Evolutionary conservation across 2,888 invertebrate genomes (phyloP).

Genomic region (Sinelater perroti): DNA sequence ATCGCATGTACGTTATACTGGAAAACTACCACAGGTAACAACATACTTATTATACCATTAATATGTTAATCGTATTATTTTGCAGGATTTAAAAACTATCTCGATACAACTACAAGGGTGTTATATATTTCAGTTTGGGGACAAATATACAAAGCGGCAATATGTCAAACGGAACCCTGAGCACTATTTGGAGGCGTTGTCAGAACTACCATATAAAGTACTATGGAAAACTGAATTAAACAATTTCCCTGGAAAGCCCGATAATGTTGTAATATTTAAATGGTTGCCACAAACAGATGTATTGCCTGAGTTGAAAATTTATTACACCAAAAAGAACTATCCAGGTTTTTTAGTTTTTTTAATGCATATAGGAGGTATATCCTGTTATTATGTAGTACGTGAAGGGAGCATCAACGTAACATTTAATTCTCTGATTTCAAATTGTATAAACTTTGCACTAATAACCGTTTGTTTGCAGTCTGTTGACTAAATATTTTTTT

Average conservation of each 20-base stretch:
- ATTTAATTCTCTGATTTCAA: too few species aligned
- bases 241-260: conserved; percentile 47
- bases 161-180: conserved; percentile 50
- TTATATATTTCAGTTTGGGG: conserved; percentile 60
- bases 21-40: not conserved
- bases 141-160: conserved; percentile 55
- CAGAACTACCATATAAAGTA: conserved; percentile 58
- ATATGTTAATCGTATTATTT: too few species aligned
- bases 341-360: too few species aligned
- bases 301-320: conserved; percentile 52
- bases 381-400: too few species aligned
- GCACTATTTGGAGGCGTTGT: conserved; percentile 54
- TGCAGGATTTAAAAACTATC: conserved; percentile 53
- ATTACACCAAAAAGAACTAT: too few species aligned
- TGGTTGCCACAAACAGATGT: conserved; percentile 60
- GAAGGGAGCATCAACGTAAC: too few species aligned
- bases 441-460: too few species aligned
- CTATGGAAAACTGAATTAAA: conserved; percentile 61
- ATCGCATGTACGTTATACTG: conserved; percentile 41
- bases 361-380: too few species aligned
- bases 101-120: conserved; percentile 56
- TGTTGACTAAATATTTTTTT: too few species aligned
- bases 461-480: too few species aligned
- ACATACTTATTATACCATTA: not conserved
- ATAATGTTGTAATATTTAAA: conserved; percentile 57